These are phyloP conservation scores for Zaprionus lachaisei DNA, from an alignment of 1,140 invertebrate genomes.

Conservation along the genomic window DNA sequence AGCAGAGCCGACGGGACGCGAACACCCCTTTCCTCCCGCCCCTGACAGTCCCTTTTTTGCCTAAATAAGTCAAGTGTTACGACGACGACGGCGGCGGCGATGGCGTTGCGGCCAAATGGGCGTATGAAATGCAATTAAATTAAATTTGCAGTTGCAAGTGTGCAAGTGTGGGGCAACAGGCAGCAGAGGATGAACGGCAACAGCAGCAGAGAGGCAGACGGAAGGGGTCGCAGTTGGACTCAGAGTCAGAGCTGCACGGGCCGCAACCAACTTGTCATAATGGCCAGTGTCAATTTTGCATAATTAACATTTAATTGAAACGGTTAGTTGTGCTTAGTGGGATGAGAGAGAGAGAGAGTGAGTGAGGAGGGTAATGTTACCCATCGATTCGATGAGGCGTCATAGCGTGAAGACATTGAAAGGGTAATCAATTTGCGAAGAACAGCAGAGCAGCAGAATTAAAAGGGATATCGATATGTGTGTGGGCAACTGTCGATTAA, in stretches of 20 bases:
- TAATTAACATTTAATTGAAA: constrained; percentile 80
- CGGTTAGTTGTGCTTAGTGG: constrained; percentile 25
- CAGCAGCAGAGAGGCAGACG: background rate
- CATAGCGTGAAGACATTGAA: constrained; percentile 45
- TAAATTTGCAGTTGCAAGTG: constrained; percentile 76
- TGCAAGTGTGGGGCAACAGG: constrained; percentile 11
- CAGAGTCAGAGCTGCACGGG: background rate
- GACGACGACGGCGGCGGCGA: constrained; percentile 10
- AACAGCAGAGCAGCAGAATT: background rate
- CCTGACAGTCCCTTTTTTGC: constrained; percentile 32
- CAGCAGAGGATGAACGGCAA: constrained; percentile 27
- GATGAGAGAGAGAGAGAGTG: background rate
- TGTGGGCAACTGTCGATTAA: background rate
- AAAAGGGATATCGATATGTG: background rate
- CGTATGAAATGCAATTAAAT: constrained; percentile 82
- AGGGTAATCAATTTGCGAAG: background rate
- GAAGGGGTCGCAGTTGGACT: background rate
- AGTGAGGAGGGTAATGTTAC: background rate
- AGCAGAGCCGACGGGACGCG: constrained; percentile 29
- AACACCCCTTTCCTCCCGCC: background rate
- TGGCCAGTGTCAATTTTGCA: constrained; percentile 76
- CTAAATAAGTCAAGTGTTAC: constrained; percentile 79
- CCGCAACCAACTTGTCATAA: constrained; percentile 64
- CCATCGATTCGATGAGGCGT: constrained; percentile 32
- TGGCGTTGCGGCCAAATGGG: constrained; percentile 73